These are phyloP conservation scores for Conger conger DNA, from an alignment of 2,113 vertebrate genomes.

Conservation along the genomic window DNA sequence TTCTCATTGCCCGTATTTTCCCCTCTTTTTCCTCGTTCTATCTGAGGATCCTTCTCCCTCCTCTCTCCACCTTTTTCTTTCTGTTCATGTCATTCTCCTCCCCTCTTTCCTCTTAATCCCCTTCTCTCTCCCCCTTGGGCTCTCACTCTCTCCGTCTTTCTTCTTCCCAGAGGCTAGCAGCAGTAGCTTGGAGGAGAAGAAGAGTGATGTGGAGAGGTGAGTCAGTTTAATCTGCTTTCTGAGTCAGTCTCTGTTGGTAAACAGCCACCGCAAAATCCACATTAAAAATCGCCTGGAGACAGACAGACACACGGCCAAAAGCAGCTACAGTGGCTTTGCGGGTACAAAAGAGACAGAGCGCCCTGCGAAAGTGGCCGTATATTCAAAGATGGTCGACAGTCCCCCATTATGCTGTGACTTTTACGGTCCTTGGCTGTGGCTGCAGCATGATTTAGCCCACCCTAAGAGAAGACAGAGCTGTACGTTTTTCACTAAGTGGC, in stretches of 20 bases:
- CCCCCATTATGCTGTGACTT: no score
- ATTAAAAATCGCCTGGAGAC: constrained; percentile 41
- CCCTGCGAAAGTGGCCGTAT: not conserved
- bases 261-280: constrained; percentile 44
- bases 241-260: constrained; percentile 43
- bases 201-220: constrained; percentile 59
- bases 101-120: constrained; percentile 30
- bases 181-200: constrained; percentile 48
- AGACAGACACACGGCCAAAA: constrained; percentile 39
- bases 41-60: not conserved
- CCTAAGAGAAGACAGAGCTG: not conserved
- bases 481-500: not conserved
- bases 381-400: not conserved
- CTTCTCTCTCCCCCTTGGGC: constrained; percentile 21
- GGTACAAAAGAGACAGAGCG: no score
- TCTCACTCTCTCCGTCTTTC: not conserved
- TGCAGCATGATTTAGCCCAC: not conserved
- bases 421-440: not conserved
- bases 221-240: constrained; percentile 43
- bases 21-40: constrained; percentile 11
- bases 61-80: constrained; percentile 40
- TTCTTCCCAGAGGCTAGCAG: constrained; percentile 47
- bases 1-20: constrained; percentile 20
- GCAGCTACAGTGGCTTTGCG: constrained; percentile 4
- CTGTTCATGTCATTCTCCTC: constrained; percentile 23